Percentiles rank a stretch among this genome's conserved stretches.
These are phyloP conservation scores for Phenganax subtilis DNA, from an alignment of 92 coral and sea anemone genomes.

Conservation along the genomic window DNA sequence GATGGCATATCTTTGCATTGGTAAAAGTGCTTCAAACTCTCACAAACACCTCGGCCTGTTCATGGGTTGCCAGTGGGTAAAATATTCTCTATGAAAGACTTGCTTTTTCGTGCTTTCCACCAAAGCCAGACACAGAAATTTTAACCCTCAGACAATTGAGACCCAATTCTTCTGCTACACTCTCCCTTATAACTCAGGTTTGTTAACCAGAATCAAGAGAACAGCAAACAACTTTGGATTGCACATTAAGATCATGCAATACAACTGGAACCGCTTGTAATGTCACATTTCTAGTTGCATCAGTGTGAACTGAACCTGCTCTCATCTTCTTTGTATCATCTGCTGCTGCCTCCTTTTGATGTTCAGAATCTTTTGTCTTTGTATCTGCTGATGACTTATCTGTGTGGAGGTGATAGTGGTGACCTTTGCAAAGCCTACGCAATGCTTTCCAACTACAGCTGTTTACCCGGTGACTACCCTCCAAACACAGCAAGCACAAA, in stretches of 20 bases:
- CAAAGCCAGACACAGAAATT: conserved; percentile 34
- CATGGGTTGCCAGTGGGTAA: conserved; percentile 40
- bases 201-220: conserved; percentile 43
- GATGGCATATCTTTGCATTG: conserved; percentile 30
- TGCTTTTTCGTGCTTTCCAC: conserved; percentile 28
- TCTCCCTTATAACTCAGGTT: conserved; percentile 36
- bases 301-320: conserved; percentile 28
- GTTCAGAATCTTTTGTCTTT: background rate
- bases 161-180: conserved; percentile 45
- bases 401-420: conserved; percentile 22
- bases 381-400: background rate
- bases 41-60: conserved; percentile 34
- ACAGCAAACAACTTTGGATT: too few species aligned
- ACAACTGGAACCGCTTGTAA: too few species aligned
- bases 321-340: background rate
- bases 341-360: background rate
- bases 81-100: conserved; percentile 25
- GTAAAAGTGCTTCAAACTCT: conserved; percentile 43
- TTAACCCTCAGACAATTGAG: conserved; percentile 33
- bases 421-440: conserved; percentile 20
- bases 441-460: conserved; percentile 3
- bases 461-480: background rate
- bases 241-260: too few species aligned
- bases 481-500: conserved; percentile 12
- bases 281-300: conserved; percentile 29